Conservation (phyloP, 2,888 invertebrate genomes). For the Eristalinus sepulchralis region DNA sequence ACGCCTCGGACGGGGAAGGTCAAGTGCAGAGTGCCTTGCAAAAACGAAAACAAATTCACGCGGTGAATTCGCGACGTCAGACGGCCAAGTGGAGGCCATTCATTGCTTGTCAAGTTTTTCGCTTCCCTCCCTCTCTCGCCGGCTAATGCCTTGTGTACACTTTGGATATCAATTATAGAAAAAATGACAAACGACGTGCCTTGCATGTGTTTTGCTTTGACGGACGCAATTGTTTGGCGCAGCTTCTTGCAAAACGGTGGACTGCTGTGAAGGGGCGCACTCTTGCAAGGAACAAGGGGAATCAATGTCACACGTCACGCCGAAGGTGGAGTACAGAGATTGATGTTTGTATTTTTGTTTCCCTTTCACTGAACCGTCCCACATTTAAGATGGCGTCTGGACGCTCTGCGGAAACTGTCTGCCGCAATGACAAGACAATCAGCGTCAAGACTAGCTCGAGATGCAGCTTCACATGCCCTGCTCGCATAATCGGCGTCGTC, state of each 20-base stretch:
- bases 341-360: not conserved
- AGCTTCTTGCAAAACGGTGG: not conserved
- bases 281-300: not conserved
- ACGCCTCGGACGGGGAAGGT: not conserved
- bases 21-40: not conserved
- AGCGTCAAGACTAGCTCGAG: not conserved
- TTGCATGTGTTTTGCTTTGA: not conserved
- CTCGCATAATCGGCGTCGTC: not conserved
- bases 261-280: not conserved
- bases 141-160: not conserved
- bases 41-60: not conserved
- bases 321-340: not conserved
- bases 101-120: not conserved
- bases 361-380: not conserved
- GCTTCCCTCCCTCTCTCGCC: not conserved
- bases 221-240: not conserved
- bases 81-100: not conserved
- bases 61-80: not conserved
- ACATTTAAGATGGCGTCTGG: not conserved
- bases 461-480: not conserved
- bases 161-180: not conserved
- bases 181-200: not conserved
- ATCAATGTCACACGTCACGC: not conserved
- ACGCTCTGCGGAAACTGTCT: not conserved
- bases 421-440: not conserved